Evolutionary conservation across 2,888 invertebrate genomes (phyloP).

Genomic region (Cetonia aurata): DNA sequence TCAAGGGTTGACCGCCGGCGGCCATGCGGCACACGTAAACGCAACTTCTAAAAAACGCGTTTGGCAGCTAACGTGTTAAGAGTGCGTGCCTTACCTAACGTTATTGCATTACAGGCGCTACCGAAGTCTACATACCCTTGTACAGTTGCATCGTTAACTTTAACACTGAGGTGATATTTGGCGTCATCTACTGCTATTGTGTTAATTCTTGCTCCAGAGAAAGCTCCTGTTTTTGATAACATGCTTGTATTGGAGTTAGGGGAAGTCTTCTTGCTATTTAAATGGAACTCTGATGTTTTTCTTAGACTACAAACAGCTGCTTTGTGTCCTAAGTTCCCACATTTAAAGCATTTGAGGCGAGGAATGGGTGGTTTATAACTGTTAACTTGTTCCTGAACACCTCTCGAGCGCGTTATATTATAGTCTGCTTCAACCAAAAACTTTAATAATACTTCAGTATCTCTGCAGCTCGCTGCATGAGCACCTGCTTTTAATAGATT

Average conservation of each 20-base stretch:
- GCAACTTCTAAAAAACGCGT: too few relatives aligned
- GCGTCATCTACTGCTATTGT: constrained; percentile 17
- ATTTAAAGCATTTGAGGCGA: constrained; percentile 14
- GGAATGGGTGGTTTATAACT: neutral
- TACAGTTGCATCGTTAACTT: constrained; percentile 2
- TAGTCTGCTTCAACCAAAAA: too few relatives aligned
- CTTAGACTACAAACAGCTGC: neutral
- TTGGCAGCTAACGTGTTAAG: too few relatives aligned
- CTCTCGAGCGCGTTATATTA: too few relatives aligned
- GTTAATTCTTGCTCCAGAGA: neutral
- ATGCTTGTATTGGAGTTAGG: constrained; percentile 12
- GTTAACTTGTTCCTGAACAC: too few relatives aligned
- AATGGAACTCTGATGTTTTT: neutral
- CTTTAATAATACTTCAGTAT: too few relatives aligned
- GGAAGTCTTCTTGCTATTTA: constrained; percentile 1
- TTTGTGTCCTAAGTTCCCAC: constrained; percentile 8
- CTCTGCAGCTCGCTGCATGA: too few relatives aligned
- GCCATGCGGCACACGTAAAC: too few relatives aligned
- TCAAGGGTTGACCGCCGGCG: too few relatives aligned
- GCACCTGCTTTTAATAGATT: too few relatives aligned
- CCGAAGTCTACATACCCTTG: constrained; percentile 23
- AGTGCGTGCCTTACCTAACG: constrained; percentile 1
- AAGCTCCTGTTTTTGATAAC: constrained; percentile 9
- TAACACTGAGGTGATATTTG: constrained; percentile 11
- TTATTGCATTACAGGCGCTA: constrained; percentile 30